These are phyloP conservation scores for Cephus sareptanus DNA, from an alignment of 2,888 invertebrate genomes.

Conservation along the genomic window DNA sequence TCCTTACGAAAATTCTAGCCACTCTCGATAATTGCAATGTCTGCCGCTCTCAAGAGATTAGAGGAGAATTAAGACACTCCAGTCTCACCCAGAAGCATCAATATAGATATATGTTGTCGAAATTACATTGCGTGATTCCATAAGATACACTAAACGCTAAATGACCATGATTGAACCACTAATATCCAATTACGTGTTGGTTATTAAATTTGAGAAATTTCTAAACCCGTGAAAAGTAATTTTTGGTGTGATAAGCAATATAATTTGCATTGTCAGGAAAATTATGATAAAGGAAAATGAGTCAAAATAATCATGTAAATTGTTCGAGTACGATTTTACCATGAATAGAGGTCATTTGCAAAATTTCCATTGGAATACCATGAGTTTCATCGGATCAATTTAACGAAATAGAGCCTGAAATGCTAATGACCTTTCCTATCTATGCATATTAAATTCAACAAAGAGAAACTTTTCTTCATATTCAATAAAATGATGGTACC, in stretches of 20 bases:
- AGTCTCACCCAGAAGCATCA: background rate
- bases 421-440: background rate
- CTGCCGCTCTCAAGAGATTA: background rate
- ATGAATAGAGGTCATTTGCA: background rate
- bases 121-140: background rate
- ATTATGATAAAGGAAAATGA: background rate
- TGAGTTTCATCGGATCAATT: background rate
- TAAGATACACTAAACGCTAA: background rate
- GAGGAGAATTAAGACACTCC: background rate
- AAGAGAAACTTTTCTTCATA: background rate
- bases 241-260: background rate
- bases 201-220: background rate
- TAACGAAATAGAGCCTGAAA: background rate
- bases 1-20: background rate
- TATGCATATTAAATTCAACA: background rate
- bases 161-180: background rate
- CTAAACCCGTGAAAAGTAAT: background rate
- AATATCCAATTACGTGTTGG: background rate
- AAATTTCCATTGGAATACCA: background rate
- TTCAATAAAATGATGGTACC: background rate
- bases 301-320: background rate
- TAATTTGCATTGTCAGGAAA: background rate
- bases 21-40: background rate
- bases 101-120: background rate
- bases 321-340: background rate